Conservation (phyloP, 2,888 invertebrate species). For the Volucella zonaria region DNA sequence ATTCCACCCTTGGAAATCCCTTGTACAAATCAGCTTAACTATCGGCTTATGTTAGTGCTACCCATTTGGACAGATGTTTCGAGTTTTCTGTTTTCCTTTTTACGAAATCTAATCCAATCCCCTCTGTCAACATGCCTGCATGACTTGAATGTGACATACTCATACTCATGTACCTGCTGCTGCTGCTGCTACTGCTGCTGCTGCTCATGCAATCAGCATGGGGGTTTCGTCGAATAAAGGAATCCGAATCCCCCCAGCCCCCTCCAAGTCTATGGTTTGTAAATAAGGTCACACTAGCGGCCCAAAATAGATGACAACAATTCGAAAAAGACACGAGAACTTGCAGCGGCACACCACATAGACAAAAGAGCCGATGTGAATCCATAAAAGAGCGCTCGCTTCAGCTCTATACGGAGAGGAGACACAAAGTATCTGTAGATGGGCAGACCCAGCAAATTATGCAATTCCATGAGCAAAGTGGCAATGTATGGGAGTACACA, state of each 20-base stretch:
- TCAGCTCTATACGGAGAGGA: not conserved
- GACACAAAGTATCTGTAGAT: slow-evolving; percentile 20
- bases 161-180: too few species aligned
- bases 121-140: too few species aligned
- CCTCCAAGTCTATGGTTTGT: slow-evolving; percentile 29
- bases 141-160: too few species aligned
- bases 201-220: slow-evolving; percentile 1
- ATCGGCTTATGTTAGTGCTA: not conserved
- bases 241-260: slow-evolving; percentile 4
- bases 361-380: slow-evolving; percentile 52
- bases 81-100: too few species aligned
- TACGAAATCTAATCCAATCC: too few species aligned
- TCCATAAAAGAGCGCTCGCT: slow-evolving; percentile 58
- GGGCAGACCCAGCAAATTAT: slow-evolving; percentile 53
- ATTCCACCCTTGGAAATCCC: slow-evolving; percentile 37
- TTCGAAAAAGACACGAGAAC: not conserved
- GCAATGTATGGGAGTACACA: too few species aligned
- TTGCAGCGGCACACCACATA: not conserved
- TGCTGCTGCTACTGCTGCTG: too few species aligned
- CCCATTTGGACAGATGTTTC: not conserved
- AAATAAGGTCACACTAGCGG: slow-evolving; percentile 62
- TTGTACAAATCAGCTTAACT: slow-evolving; percentile 29
- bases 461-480: slow-evolving; percentile 54
- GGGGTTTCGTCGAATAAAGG: slow-evolving; percentile 2
- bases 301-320: not conserved